Percentiles rank a stretch among this genome's conserved stretches.
phyloP scores from a whole-genome alignment of 35 echinoderm and acorn worm species.

The Chiridota heheva region DNA sequence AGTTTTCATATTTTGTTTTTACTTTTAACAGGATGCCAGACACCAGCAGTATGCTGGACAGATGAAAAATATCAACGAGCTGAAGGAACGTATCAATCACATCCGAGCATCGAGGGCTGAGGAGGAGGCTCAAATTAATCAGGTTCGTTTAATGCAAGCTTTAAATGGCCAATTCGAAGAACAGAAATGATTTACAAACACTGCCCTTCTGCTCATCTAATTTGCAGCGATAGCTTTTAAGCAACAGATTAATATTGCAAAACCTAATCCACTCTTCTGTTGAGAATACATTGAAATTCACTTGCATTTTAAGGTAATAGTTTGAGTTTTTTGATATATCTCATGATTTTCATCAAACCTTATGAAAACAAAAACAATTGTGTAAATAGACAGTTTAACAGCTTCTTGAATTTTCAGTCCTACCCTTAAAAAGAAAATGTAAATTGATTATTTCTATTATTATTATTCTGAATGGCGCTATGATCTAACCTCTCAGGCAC shows the following conservation, averaged over 20 bases:
- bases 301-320: not conserved
- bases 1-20: not conserved
- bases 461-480: no score
- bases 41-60: not conserved
- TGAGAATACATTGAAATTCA: not conserved
- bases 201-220: not conserved
- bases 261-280: not conserved
- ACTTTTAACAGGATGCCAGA: not conserved
- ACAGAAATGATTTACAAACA: not conserved
- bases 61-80: slow-evolving; percentile 54
- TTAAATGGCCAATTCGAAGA: not conserved
- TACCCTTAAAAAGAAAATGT: no score
- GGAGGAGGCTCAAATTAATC: slow-evolving; percentile 64
- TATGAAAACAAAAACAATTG: no score
- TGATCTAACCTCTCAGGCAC: no score
- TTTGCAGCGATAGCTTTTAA: not conserved
- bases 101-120: slow-evolving; percentile 76
- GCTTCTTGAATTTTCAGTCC: no score
- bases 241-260: not conserved
- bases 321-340: not conserved
- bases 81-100: slow-evolving; percentile 76
- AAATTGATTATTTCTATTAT: no score
- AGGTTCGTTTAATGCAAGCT: slow-evolving; percentile 45
- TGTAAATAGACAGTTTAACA: no score
- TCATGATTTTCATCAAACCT: no score